Conservation (phyloP, 2,888 invertebrate species). For the Brachypalpus laphriformis region DNA sequence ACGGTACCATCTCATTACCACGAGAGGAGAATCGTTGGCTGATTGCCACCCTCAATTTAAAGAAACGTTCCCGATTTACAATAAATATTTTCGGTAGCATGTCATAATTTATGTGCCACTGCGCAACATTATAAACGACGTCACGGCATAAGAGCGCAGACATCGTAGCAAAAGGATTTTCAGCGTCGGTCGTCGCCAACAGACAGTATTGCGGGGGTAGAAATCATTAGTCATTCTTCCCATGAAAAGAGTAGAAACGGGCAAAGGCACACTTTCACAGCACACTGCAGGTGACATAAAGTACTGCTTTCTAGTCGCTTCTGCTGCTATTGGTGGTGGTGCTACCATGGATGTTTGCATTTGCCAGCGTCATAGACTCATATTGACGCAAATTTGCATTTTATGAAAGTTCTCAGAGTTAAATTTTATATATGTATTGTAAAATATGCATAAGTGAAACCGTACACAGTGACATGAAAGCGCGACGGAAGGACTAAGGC, state of each 20-base stretch:
- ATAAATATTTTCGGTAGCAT: constrained; percentile 45
- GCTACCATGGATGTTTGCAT: constrained; percentile 54
- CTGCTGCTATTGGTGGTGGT: constrained; percentile 2
- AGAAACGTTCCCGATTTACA: constrained; percentile 9
- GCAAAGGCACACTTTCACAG: constrained; percentile 35
- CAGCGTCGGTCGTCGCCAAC: constrained; percentile 25
- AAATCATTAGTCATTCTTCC: constrained; percentile 62
- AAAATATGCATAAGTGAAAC: constrained; percentile 73
- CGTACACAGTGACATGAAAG: constrained; percentile 68
- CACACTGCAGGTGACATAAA: constrained; percentile 52
- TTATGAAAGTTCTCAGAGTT: constrained; percentile 69
- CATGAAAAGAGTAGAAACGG: constrained; percentile 46
- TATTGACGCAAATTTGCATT: constrained; percentile 73
- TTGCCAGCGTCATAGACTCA: constrained; percentile 53
- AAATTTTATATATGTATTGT: constrained; percentile 69
- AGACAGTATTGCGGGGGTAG: constrained; percentile 36
- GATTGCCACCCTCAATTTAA: constrained; percentile 21
- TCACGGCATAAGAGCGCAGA: constrained; percentile 7
- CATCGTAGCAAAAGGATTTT: constrained; percentile 14
- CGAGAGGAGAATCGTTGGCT: background rate
- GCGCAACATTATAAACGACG: constrained; percentile 15
- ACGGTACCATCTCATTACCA: constrained; percentile 13
- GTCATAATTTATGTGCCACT: constrained; percentile 20
- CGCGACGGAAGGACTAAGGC: constrained; percentile 66
- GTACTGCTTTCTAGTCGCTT: constrained; percentile 34